phyloP scores from a whole-genome alignment of 1,140 invertebrate genomes.

The Drosophila athabasca region DNA sequence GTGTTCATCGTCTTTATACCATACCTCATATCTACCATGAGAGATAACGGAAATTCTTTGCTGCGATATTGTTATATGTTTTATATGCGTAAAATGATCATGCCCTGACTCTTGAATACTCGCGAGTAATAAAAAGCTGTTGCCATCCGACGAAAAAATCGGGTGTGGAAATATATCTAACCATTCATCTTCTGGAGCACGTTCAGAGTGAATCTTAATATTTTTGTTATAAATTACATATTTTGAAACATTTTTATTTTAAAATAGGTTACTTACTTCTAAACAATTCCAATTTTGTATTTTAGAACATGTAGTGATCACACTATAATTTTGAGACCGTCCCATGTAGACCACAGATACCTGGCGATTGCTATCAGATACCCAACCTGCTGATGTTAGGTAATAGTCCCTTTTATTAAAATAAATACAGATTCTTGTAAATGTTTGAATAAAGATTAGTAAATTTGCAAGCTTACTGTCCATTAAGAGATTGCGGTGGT shows the following conservation, averaged over 20 bases:
- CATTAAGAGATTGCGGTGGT: constrained; percentile 88
- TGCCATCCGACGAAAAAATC: constrained; percentile 91
- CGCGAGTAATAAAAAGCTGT: constrained; percentile 92
- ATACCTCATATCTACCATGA: constrained; percentile 93
- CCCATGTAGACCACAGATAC: constrained; percentile 95
- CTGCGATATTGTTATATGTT: constrained; percentile 92
- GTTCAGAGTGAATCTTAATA: constrained; percentile 89
- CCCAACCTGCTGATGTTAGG: constrained; percentile 95
- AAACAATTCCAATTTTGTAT: constrained; percentile 91
- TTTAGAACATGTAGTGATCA: constrained; percentile 91
- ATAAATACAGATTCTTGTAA: background rate
- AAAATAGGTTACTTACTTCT: constrained; percentile 86
- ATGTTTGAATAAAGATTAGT: background rate
- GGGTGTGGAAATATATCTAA: constrained; percentile 93
- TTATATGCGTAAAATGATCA: constrained; percentile 95
- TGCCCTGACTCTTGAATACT: constrained; percentile 91
- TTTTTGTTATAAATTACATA: constrained; percentile 14
- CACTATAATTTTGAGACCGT: constrained; percentile 93
- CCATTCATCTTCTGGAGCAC: constrained; percentile 92
- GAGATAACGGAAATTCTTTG: constrained; percentile 93
- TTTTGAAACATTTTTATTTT: background rate
- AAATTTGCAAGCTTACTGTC: constrained; percentile 86
- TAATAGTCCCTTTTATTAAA: constrained; percentile 91
- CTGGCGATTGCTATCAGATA: constrained; percentile 87
- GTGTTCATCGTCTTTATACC: background rate